Base-by-base conservation (phyloP, 2,797 vertebrate genomes). In the Myotis myotis region DNA sequence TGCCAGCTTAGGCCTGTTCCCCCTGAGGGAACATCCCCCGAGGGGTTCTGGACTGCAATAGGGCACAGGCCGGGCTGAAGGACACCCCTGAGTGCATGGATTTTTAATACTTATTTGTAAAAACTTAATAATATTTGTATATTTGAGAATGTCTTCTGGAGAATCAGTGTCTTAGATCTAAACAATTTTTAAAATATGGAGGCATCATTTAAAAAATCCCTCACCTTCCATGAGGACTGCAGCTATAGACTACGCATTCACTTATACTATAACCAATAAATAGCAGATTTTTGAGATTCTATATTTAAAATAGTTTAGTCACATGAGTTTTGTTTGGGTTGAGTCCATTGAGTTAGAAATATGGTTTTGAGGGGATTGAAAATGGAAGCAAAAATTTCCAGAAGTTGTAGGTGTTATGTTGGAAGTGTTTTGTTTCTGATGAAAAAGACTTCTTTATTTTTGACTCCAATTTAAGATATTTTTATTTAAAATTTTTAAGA, bases 401-500 rank as follows among this genome's bases (percentile, higher is more conserved):
- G 55, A 91, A 91, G 25, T 92, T 92, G 76, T 93, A 95, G 89
- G 87, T 95, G 80, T 95, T 95, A 53, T 60, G 71, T 93, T 95
- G 62, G 28, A 81, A 91, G 8, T 82, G 25, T 91, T 92, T 96
- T 95, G 81, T 92, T 96, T 95, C 60, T 93, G 17, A 96, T 66
- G 62, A 89, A 94, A 97, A 60, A 49, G 2, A 57, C 19, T 92
- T 80, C 6, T 79, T 87, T 82, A 82, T 92, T 78, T 93, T 79
- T 53, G 68, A 93, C 49, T 97, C 36, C 53, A 82, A 85, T 92
- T 87, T 82, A 72, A 36, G 23, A 72, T 94, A 92, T 93, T 96
- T 96, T 96, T 95, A 86, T 95, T 96, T 91, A 80, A 95, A 89
- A 33, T 6, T 87, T 93, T 87, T 93, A 93, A 94, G 82, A 91